Evolutionary conservation across 2,113 vertebrate genomes (phyloP).

Genomic region (Phalacrocorax aristotelis): DNA sequence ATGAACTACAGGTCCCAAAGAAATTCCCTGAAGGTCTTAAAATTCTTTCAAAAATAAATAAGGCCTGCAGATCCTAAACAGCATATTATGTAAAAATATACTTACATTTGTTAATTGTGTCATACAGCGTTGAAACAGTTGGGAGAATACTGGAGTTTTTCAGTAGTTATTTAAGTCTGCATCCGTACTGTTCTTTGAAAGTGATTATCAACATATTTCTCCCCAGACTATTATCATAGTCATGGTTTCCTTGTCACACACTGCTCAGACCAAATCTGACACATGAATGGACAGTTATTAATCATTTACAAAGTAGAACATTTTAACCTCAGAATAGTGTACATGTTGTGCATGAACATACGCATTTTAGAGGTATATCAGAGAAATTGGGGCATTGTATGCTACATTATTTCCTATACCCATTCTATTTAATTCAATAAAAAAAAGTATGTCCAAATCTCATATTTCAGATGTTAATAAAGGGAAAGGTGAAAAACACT

Average conservation of each 20-base stretch:
- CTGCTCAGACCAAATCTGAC: neutral
- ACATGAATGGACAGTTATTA: neutral
- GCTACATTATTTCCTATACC: neutral
- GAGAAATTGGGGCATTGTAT: neutral
- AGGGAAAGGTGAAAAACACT: neutral
- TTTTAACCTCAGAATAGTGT: neutral
- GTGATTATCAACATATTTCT: neutral
- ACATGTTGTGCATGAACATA: neutral
- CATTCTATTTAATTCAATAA: neutral
- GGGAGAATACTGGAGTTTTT: neutral
- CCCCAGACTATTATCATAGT: neutral
- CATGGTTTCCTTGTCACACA: neutral
- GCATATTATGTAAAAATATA: neutral
- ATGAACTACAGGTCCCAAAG: neutral
- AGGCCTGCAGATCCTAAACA: neutral
- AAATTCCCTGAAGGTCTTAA: neutral
- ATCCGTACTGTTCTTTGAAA: neutral
- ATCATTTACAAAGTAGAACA: neutral
- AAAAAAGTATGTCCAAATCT: neutral
- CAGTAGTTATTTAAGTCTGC: neutral
- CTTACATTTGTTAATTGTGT: neutral
- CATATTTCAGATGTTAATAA: neutral
- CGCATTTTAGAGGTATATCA: neutral
- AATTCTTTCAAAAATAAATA: neutral
- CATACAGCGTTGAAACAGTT: neutral